Conservation (phyloP, 2,888 invertebrate genomes). For the Mylabris sibirica region DNA sequence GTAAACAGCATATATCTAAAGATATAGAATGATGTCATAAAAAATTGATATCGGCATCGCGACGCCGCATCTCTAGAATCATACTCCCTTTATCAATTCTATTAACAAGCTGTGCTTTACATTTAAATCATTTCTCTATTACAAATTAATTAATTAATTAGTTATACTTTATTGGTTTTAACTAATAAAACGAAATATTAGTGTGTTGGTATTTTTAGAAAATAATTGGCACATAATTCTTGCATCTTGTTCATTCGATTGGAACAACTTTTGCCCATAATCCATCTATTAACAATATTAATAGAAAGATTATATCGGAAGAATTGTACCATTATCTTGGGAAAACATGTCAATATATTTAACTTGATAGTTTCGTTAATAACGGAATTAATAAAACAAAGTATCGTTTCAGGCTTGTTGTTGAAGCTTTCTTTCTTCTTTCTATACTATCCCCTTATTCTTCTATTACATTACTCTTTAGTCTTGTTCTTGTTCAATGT, state of each 20-base stretch:
- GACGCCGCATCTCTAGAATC: background rate
- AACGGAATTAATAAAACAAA: conserved; percentile 12
- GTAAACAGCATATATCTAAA: conserved; percentile 8
- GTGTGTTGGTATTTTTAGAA: background rate
- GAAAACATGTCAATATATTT: conserved; percentile 12
- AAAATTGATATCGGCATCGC: conserved; percentile 13
- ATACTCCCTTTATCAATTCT: background rate
- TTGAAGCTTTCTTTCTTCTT: conserved; percentile 21
- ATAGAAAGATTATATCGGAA: conserved; percentile 12
- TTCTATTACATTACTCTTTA: background rate
- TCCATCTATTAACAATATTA: conserved; percentile 13
- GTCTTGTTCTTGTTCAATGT: conserved; percentile 1
- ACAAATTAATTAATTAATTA: background rate
- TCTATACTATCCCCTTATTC: background rate
- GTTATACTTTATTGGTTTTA: too few species aligned
- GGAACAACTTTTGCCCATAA: conserved; percentile 8
- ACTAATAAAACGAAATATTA: background rate
- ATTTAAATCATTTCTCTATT: background rate
- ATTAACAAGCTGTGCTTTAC: background rate
- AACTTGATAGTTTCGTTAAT: conserved; percentile 13
- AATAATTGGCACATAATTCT: conserved; percentile 12
- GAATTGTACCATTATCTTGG: conserved; percentile 13
- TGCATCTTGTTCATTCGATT: conserved; percentile 8
- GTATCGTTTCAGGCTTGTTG: conserved; percentile 16
- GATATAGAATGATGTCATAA: background rate